These are phyloP conservation scores for Sipha flava DNA, from an alignment of 1,140 invertebrate species.

Conservation along the genomic window DNA sequence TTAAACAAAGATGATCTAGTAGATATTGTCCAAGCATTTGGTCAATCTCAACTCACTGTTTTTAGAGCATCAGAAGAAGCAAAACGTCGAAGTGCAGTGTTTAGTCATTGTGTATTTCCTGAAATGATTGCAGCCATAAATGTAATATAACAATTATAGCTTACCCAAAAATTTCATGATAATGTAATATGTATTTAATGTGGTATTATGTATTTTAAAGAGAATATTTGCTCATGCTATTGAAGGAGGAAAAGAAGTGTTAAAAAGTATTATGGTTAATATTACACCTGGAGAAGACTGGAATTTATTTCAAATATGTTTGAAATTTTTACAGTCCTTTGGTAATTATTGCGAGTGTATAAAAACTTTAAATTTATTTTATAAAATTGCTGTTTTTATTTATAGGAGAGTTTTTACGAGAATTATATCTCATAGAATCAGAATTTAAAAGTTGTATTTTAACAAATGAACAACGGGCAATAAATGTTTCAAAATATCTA, in stretches of 20 bases:
- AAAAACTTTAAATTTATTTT: not conserved
- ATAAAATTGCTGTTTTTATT: not conserved
- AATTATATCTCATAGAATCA: slow-evolving; percentile 55
- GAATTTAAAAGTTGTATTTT: slow-evolving; percentile 42
- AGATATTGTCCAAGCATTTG: slow-evolving; percentile 16
- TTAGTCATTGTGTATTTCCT: slow-evolving; percentile 11
- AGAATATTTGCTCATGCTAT: not conserved
- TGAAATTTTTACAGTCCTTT: slow-evolving; percentile 59
- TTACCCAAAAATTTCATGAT: too few relatives aligned
- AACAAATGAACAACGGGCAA: slow-evolving; percentile 29
- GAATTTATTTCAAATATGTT: slow-evolving; percentile 59
- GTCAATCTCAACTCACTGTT: not conserved
- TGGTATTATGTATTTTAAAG: not conserved
- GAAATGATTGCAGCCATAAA: slow-evolving; percentile 9
- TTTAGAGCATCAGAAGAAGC: slow-evolving; percentile 22
- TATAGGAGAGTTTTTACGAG: slow-evolving; percentile 52
- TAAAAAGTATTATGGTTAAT: slow-evolving; percentile 30
- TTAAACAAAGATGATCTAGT: slow-evolving; percentile 11
- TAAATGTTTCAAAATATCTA: slow-evolving; percentile 41
- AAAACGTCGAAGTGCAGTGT: slow-evolving; percentile 12
- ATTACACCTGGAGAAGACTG: slow-evolving; percentile 54
- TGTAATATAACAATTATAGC: not conserved
- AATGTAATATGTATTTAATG: too few relatives aligned
- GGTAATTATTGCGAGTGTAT: slow-evolving; percentile 43
- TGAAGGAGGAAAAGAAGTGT: slow-evolving; percentile 19